Conservation (phyloP, 2,797 vertebrate genomes). For the Numenius phaeopus region DNA sequence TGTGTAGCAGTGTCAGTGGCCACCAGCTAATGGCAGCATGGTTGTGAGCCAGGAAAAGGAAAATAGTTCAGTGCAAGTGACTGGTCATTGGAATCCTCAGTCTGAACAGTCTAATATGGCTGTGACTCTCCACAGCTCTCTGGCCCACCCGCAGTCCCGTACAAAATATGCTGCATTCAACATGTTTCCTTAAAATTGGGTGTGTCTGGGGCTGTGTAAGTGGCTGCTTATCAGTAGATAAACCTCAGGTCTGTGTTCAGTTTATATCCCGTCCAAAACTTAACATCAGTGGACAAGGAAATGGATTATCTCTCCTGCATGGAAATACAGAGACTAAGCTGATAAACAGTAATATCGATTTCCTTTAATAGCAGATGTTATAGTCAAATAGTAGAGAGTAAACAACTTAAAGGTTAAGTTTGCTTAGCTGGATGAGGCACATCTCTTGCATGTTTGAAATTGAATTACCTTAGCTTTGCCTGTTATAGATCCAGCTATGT, state of each 20-base stretch:
- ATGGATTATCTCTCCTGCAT: not conserved
- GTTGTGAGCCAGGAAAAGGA: not conserved
- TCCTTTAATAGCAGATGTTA: not conserved
- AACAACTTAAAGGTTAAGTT: conserved; percentile 25
- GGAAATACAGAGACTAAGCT: not conserved
- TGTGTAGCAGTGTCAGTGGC: fast-evolving
- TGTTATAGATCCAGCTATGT: not conserved
- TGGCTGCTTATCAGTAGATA: not conserved
- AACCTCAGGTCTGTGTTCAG: not conserved
- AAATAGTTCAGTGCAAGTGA: not conserved
- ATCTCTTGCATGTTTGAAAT: not conserved
- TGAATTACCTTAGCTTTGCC: not conserved
- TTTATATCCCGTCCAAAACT: not conserved
- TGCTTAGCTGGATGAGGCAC: not conserved
- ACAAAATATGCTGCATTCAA: not conserved
- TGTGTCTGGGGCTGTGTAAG: not conserved
- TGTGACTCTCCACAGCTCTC: not conserved
- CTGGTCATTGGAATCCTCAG: not conserved
- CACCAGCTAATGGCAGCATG: not conserved
- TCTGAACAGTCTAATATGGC: not conserved
- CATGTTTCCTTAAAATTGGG: fast-evolving
- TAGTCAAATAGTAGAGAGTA: not conserved
- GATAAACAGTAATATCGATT: not conserved
- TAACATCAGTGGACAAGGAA: not conserved
- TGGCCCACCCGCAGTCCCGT: not conserved